phyloP scores from a whole-genome alignment of 37 sponge, comb jelly and placozoan genomes.

The Halichondria panicea region DNA sequence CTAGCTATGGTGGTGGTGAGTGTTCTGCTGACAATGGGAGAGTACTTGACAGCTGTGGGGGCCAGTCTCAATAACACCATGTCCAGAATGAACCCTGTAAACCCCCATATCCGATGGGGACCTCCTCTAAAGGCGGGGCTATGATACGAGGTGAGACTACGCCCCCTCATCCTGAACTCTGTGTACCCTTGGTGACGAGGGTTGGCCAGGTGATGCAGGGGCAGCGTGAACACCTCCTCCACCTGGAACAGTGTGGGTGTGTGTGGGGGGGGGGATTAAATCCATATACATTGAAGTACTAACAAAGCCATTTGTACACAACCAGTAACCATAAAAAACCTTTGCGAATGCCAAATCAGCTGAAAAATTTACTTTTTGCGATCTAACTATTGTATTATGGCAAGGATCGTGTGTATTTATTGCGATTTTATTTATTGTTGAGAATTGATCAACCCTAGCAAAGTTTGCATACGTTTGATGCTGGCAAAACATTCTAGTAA shows the following conservation, averaged over 20 bases:
- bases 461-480: neutral
- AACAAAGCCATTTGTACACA: constrained; percentile 20
- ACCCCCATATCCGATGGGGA: constrained; percentile 63
- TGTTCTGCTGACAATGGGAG: neutral
- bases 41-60: constrained; percentile 23
- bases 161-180: constrained; percentile 16
- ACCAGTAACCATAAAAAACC: neutral
- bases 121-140: constrained; percentile 74
- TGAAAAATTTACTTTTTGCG: neutral
- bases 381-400: no score
- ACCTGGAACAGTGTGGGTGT: constrained; percentile 39
- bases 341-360: neutral
- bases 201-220: constrained; percentile 36
- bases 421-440: no score
- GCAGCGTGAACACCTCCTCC: constrained; percentile 41
- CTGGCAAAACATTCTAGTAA: neutral
- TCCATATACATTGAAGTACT: neutral
- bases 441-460: no score
- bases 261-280: neutral
- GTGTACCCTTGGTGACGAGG: constrained; percentile 53
- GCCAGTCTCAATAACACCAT: constrained; percentile 31
- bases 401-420: no score
- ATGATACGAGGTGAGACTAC: neutral
- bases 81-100: constrained; percentile 74
- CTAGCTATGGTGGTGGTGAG: no score